These are phyloP conservation scores for Tetheella fluctuosa DNA, from an alignment of 2,888 invertebrate genomes.

Conservation along the genomic window DNA sequence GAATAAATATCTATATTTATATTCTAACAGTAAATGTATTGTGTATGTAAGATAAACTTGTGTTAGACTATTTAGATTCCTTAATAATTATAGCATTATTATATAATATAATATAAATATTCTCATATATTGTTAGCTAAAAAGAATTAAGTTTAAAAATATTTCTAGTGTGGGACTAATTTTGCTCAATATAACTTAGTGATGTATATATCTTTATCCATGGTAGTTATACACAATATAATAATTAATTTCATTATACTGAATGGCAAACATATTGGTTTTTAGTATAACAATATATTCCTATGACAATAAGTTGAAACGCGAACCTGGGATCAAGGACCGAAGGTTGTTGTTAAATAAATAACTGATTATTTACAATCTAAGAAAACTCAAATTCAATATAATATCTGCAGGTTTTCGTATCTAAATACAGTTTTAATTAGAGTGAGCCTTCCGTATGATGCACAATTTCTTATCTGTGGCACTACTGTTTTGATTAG, in stretches of 20 bases:
- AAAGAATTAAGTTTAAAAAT: slow-evolving; percentile 59
- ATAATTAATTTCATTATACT: not conserved
- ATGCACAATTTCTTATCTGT: no score
- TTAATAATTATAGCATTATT: slow-evolving; percentile 70
- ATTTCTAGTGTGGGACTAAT: slow-evolving; percentile 59
- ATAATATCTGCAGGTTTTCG: no score
- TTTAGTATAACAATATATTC: not conserved
- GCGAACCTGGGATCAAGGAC: not conserved
- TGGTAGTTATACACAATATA: slow-evolving; percentile 1
- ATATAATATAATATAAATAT: slow-evolving; percentile 57
- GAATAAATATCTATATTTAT: slow-evolving; percentile 15
- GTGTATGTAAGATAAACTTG: slow-evolving; percentile 48
- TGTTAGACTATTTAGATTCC: slow-evolving; percentile 69
- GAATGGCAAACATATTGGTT: not conserved
- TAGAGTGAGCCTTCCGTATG: no score
- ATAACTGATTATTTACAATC: no score
- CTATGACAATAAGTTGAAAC: not conserved
- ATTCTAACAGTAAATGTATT: slow-evolving; percentile 45
- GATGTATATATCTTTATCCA: not conserved
- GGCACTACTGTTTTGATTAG: no score
- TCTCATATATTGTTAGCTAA: slow-evolving; percentile 77
- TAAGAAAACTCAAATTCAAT: no score
- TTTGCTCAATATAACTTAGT: slow-evolving; percentile 37
- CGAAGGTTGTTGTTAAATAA: not conserved
- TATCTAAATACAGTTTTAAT: no score